A percentile compares a stretch with the other conserved stretches of the same genome.
These are phyloP conservation scores for Phoeniculus purpureus DNA, from an alignment of 2,797 vertebrate species.

Conservation along the genomic window DNA sequence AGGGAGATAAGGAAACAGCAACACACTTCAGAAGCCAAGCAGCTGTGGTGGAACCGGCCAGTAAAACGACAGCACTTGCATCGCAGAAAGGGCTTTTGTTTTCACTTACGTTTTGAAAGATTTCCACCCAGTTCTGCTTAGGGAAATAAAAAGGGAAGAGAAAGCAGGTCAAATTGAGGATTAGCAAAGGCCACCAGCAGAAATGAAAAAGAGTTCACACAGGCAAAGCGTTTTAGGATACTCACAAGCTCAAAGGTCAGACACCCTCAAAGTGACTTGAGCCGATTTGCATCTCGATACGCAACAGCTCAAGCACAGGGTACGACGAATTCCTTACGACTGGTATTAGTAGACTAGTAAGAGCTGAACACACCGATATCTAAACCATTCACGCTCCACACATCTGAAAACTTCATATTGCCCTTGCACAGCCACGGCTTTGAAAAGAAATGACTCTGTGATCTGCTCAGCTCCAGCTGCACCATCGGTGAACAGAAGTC, in stretches of 20 bases:
- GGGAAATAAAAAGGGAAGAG: slow-evolving; percentile 53
- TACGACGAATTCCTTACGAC: not conserved
- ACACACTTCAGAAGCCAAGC: not conserved
- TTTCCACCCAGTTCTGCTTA: slow-evolving; percentile 73
- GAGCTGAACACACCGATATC: not conserved
- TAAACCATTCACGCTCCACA: not conserved
- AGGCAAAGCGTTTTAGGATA: slow-evolving; percentile 9
- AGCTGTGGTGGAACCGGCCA: slow-evolving; percentile 38
- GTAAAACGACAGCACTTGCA: slow-evolving; percentile 36
- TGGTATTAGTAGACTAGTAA: not conserved
- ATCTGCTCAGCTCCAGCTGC: not conserved
- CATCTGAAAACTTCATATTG: not conserved
- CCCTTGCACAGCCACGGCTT: not conserved
- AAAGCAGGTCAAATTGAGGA: slow-evolving; percentile 50
- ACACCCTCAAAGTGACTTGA: not conserved
- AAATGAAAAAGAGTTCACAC: slow-evolving; percentile 14
- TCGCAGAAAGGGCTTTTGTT: slow-evolving; percentile 40
- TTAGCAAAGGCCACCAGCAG: slow-evolving; percentile 14
- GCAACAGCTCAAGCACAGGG: not conserved
- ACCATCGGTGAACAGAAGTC: not conserved
- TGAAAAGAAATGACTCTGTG: not conserved
- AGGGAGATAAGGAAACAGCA: not conserved
- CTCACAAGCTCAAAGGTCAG: not conserved
- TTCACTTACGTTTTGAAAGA: slow-evolving; percentile 74
- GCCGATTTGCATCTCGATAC: not conserved